Base-by-base conservation (phyloP, 2,113 vertebrate genomes). In the Nesogale talazaci region DNA sequence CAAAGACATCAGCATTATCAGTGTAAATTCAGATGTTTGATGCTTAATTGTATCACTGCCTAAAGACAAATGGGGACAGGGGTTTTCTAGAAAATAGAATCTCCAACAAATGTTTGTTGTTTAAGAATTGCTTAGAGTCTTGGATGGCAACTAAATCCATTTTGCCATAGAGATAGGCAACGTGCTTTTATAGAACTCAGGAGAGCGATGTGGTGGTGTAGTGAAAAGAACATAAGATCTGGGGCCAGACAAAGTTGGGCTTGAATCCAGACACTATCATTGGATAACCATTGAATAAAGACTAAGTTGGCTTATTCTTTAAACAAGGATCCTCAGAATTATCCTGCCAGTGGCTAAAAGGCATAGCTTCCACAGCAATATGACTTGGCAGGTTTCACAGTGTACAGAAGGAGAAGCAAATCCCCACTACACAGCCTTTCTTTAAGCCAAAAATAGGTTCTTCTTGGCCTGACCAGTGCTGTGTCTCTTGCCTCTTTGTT, bases 401-500 rank as follows among this genome's bases (percentile, higher is more conserved):
- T 89, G 67, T 0, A 1, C 19, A 36, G 23, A 59, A 42, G 63
- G 38, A 96, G 56, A 97, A 95, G 91, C 90, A 94, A 97, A 97
- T 95, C 56, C 61, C 82, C 84, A 88, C 91, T 94, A 92, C 88
- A 84, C 61, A 16, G 3, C 81, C 86, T 40, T 88, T 85, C 79
- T 65, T 56, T 3, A n/a, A 27, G 20, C 22, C 27, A 61, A 94
- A 96, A 95, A 96, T 83, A 96, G 80, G 93, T 95, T 67, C 78
- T 85, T 82, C 94, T 92, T 86, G 87, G 78, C 79, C 75, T 79
- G 92, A 27, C 38, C 84, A 34, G 31, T 89, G 94, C 93, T 96
- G 96, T 15, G 22, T 82, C 63, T 95, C 52, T 83, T 96, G 91
- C 46, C 89, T 87, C 86, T 96, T 96, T 96, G 56, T 72, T 3